These are phyloP conservation scores for Sternotherus odoratus DNA, from an alignment of 2,797 vertebrate species.

Conservation along the genomic window DNA sequence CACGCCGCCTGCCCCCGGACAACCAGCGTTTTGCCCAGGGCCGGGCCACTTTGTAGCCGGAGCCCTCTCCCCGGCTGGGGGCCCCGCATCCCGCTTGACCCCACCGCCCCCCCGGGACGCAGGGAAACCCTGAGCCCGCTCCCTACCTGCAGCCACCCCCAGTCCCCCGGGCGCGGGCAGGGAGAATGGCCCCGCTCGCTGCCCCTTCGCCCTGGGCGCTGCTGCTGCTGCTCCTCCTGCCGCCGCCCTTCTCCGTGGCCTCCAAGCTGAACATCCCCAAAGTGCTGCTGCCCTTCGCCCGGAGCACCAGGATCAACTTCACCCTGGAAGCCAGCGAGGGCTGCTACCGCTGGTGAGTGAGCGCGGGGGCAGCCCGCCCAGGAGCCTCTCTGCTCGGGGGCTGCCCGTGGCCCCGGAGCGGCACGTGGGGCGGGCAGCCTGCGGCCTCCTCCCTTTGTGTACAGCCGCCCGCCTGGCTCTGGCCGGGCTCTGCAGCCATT, in stretches of 20 bases:
- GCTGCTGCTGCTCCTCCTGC: constrained; percentile 9
- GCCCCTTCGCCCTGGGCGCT: background rate
- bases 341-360: constrained; percentile 96
- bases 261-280: constrained; percentile 94
- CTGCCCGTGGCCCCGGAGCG: background rate
- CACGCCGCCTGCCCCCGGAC: background rate
- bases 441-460: background rate
- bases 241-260: constrained; percentile 39
- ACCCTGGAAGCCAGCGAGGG: constrained; percentile 94
- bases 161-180: background rate
- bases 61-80: background rate
- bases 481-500: background rate
- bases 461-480: background rate
- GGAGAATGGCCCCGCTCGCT: constrained; percentile 44
- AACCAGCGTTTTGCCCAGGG: background rate
- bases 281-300: constrained; percentile 92
- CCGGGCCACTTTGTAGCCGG: background rate
- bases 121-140: background rate
- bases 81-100: constrained; percentile 14
- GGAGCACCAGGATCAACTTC: constrained; percentile 91
- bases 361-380: background rate
- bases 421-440: background rate
- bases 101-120: background rate
- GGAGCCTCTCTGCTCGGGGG: background rate
- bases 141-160: background rate